A percentile compares a stretch with the other conserved stretches of the same genome.
Conservation (phyloP, 2,888 invertebrate species). For the Gymnoscelis rufifasciata region DNA sequence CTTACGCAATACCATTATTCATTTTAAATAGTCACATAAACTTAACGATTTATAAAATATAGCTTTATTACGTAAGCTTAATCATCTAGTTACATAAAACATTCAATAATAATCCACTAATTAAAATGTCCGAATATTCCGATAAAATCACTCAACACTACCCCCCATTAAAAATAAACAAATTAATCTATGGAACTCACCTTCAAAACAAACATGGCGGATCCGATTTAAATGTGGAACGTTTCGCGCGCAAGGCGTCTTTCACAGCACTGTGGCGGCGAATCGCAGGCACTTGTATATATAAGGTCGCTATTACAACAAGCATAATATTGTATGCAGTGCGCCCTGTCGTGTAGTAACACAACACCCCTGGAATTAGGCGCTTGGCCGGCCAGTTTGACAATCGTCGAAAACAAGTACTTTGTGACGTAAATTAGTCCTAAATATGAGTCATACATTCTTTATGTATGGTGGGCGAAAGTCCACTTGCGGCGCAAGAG, state of each 20-base stretch:
- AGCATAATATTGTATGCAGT: slow-evolving; percentile 65
- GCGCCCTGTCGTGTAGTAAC: slow-evolving; percentile 65
- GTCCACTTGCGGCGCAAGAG: too few species aligned
- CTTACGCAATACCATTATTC: too few species aligned
- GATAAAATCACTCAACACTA: neutral
- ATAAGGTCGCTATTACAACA: slow-evolving; percentile 72
- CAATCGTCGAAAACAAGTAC: neutral
- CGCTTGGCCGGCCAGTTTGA: slow-evolving; percentile 4
- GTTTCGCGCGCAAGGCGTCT: slow-evolving; percentile 63
- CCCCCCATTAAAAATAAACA: neutral
- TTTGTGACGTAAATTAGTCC: too few species aligned
- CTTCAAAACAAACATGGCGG: slow-evolving; percentile 69
- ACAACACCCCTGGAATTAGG: slow-evolving; percentile 47
- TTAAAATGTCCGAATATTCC: neutral
- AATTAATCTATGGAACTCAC: slow-evolving; percentile 43
- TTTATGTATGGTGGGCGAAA: too few species aligned
- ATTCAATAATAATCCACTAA: too few species aligned
- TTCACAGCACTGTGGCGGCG: slow-evolving; percentile 54
- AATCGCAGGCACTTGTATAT: slow-evolving; percentile 62
- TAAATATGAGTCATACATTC: too few species aligned
- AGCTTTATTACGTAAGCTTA: too few species aligned
- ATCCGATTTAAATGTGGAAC: slow-evolving; percentile 39
- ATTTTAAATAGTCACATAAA: too few species aligned
- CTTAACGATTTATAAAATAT: too few species aligned
- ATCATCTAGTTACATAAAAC: too few species aligned